These are phyloP conservation scores for Gouania willdenowi DNA, from an alignment of 2,797 vertebrate genomes.

Conservation along the genomic window DNA sequence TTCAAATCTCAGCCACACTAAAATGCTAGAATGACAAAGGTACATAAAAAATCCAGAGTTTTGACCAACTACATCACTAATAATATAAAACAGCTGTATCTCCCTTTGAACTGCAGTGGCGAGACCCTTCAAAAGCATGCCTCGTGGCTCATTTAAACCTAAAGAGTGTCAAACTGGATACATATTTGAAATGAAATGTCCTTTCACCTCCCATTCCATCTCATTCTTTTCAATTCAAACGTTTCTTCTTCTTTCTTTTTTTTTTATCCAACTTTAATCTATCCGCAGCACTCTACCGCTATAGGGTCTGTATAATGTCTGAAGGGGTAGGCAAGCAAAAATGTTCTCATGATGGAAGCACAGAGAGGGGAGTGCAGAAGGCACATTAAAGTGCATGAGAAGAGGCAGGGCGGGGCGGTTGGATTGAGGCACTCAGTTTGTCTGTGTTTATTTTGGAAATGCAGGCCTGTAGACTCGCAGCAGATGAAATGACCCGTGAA, in stretches of 20 bases:
- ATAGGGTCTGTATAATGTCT: conserved; percentile 56
- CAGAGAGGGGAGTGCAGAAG: conserved; percentile 36
- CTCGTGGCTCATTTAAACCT: conserved; percentile 31
- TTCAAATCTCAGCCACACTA: conserved; percentile 36
- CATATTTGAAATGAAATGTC: conserved; percentile 17
- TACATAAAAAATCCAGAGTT: conserved; percentile 57
- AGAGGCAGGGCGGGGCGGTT: conserved; percentile 57
- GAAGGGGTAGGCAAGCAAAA: conserved; percentile 22
- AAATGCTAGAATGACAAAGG: conserved; percentile 42
- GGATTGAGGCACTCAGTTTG: conserved; percentile 61
- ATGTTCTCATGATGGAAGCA: conserved; percentile 53
- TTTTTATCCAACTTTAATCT: conserved; percentile 34
- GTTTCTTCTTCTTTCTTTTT: conserved; percentile 27
- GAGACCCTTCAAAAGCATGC: conserved; percentile 35
- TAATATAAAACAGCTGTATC: conserved; percentile 72
- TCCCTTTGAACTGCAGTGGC: conserved; percentile 35
- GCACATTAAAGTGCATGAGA: conserved; percentile 49
- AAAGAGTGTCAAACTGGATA: conserved; percentile 12
- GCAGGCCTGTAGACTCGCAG: conserved; percentile 54
- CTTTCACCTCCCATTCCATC: conserved; percentile 23
- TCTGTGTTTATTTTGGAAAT: conserved; percentile 80
- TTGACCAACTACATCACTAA: conserved; percentile 72
- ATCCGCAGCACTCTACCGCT: conserved; percentile 22
- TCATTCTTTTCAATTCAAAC: conserved; percentile 24
- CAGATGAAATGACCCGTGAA: conserved; percentile 56